Evolutionary conservation across 2,113 vertebrate genomes (phyloP).

Genomic region (Pan paniscus): DNA sequence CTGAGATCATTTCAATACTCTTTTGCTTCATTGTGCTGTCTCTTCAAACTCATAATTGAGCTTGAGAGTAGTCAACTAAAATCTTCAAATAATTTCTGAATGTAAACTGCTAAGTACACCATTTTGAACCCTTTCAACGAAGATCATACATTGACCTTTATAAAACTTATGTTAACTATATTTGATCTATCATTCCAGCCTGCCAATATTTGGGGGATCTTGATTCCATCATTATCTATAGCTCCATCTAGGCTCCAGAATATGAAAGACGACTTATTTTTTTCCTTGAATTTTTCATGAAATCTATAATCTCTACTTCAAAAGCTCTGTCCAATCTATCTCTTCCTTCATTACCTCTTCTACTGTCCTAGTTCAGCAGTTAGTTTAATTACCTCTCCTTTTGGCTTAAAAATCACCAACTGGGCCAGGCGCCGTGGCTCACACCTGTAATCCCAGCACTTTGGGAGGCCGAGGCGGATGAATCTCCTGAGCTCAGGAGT

Average conservation of each 20-base stretch:
- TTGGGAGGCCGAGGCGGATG: too few relatives aligned
- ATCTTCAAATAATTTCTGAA: not conserved
- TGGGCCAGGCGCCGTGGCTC: not conserved
- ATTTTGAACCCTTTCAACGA: not conserved
- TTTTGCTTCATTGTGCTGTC: not conserved
- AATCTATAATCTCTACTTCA: not conserved
- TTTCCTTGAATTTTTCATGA: not conserved
- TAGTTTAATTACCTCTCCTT: constrained; percentile 33
- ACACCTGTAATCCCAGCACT: too few relatives aligned
- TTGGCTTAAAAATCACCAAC: not conserved
- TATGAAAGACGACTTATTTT: not conserved
- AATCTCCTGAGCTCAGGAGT: too few relatives aligned
- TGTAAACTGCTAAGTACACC: not conserved
- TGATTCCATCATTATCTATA: not conserved
- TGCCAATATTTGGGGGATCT: not conserved
- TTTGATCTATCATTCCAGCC: not conserved
- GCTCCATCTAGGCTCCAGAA: not conserved
- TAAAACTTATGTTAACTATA: not conserved
- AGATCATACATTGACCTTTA: not conserved
- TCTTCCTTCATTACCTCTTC: not conserved
- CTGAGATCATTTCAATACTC: not conserved
- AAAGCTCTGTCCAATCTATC: not conserved
- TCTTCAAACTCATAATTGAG: constrained; percentile 1
- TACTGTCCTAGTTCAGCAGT: not conserved
- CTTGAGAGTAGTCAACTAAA: not conserved